Evolutionary conservation across 1,140 invertebrate genomes (phyloP), one percentile per base, ranked within the genome.

Genomic region (Drosophila teissieri): DNA sequence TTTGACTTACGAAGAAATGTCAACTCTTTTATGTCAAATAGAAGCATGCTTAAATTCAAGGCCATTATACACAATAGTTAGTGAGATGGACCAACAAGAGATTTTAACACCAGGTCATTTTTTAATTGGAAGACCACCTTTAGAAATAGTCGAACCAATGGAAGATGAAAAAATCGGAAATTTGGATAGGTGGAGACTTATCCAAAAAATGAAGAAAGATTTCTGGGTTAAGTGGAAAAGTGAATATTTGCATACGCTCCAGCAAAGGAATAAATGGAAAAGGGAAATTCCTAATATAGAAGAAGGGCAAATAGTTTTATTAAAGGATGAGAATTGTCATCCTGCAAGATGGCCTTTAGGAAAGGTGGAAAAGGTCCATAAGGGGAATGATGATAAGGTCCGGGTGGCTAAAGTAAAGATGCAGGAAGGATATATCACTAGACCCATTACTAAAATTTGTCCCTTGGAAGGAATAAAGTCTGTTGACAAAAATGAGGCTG

Each of bases 211-310:
- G 12, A 40, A 1, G 14, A 40, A 40, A 40, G 39, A 40, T 40
- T 40, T 40, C 39, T 40, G 39, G 39, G n/a, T n/a, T n/a, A 40
- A 40, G 14, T 40, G 39, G 39, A 15, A 40, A 40, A 40, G 14
- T 40, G 12, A 40, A 14, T 40, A 40, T 40, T 40, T 40, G 39
- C 39, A 40, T 40, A 40, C n/a, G 14, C 39, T 40, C 14, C 12
- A 15, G 39, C 39, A 46, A 46, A 46, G 44, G 22, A 22, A 46
- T 22, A 46, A 46, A 46, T 46, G 44, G 44, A 24, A 46, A 46
- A 46, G 7, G 11, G 19, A 14, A 22, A 4, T 2, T 22, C 44
- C 44, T 22, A 42, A 42, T 27, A 17, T 55, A 42, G 53, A 42
- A 27, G 6, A 27, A 12, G 37, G 53, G 1, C n/a, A 55, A 15